phyloP scores from a whole-genome alignment of 2,888 invertebrate genomes.

The Sphaerophoria rueppellii region DNA sequence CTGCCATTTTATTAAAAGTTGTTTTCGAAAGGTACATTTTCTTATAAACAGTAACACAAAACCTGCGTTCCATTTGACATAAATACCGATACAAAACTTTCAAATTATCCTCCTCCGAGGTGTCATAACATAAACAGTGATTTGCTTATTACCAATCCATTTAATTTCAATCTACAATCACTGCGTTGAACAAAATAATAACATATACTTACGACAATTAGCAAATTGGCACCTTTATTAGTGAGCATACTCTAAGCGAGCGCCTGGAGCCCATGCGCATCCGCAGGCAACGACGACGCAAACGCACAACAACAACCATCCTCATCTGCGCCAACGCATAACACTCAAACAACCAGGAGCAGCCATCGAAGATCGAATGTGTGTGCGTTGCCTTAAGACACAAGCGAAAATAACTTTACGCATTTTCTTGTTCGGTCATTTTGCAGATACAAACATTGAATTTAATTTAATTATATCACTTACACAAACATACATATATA shows the following conservation, averaged over 20 bases:
- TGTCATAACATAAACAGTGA: conserved; percentile 8
- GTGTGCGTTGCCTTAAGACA: background rate
- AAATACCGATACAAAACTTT: background rate
- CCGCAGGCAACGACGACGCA: conserved; percentile 28
- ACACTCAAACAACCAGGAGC: conserved; percentile 2
- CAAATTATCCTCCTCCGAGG: background rate
- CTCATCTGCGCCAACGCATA: background rate
- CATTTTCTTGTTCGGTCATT: conserved; percentile 39
- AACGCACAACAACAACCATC: too few relatives aligned
- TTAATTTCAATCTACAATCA: conserved; percentile 22
- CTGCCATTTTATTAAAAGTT: too few relatives aligned
- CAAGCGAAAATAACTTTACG: conserved; percentile 6
- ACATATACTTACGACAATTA: conserved; percentile 50
- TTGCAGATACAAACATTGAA: conserved; percentile 44
- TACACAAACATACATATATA: conserved; percentile 60
- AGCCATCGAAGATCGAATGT: conserved; percentile 8
- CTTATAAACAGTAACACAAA: too few relatives aligned
- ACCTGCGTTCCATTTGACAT: background rate
- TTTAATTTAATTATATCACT: conserved; percentile 63
- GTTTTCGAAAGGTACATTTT: too few relatives aligned
- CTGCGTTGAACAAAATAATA: conserved; percentile 37
- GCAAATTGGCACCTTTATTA: conserved; percentile 37
- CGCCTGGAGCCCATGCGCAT: conserved; percentile 14
- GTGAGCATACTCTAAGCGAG: background rate
- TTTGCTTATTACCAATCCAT: conserved; percentile 25